Evolutionary conservation across 2,113 vertebrate species (phyloP).

Genomic region (Noturus placidus): DNA sequence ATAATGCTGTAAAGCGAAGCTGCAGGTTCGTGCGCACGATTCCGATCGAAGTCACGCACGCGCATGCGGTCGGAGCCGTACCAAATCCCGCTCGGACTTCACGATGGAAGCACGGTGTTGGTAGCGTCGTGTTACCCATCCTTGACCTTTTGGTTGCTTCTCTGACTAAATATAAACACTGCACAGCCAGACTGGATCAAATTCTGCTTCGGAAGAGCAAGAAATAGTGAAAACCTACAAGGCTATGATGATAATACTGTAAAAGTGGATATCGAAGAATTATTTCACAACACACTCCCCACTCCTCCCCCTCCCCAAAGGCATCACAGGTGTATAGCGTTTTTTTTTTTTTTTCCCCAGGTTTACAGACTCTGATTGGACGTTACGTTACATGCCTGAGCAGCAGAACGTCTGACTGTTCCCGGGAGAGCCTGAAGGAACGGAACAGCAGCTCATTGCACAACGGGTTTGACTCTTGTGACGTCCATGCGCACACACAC

Average conservation of each 20-base stretch:
- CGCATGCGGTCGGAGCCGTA: too few relatives aligned
- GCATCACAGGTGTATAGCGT: too few relatives aligned
- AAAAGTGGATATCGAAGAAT: too few relatives aligned
- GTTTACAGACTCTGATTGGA: too few relatives aligned
- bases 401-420: slow-evolving; percentile 1
- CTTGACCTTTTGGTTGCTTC: background rate
- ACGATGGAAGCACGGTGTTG: background rate
- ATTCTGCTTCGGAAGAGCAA: background rate
- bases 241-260: background rate
- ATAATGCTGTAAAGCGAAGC: too few relatives aligned
- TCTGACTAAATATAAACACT: background rate
- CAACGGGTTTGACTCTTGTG: slow-evolving; percentile 8
- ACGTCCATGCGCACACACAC: background rate
- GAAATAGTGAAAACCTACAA: background rate
- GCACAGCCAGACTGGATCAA: background rate
- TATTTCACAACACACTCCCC: too few relatives aligned
- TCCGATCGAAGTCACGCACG: too few relatives aligned
- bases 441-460: slow-evolving; percentile 19
- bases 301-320: too few relatives aligned
- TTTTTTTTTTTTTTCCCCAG: too few relatives aligned
- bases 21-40: too few relatives aligned
- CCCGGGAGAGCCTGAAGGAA: slow-evolving; percentile 24
- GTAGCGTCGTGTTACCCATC: background rate
- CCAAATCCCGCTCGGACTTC: too few relatives aligned
- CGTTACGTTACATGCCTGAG: background rate